Percentiles rank a stretch among this genome's conserved stretches.
phyloP scores from a whole-genome alignment of 2,888 invertebrate genomes.

The Danaus chrysippus region DNA sequence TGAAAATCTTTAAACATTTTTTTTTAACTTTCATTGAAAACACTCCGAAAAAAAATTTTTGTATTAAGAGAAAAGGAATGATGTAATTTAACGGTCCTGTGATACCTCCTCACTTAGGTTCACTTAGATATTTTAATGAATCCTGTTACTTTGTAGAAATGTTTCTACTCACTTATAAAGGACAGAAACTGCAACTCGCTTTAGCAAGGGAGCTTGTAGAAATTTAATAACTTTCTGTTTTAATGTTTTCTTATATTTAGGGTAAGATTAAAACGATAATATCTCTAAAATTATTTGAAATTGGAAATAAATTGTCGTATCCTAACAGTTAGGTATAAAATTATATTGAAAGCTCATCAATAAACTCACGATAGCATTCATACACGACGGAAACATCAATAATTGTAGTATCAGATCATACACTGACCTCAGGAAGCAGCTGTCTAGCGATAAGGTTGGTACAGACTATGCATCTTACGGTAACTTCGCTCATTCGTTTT shows the following conservation, averaged over 20 bases:
- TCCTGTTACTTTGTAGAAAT: constrained; percentile 38
- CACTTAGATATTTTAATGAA: constrained; percentile 42
- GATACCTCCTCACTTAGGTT: constrained; percentile 11
- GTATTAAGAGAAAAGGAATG: neutral
- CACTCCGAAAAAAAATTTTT: too few species aligned
- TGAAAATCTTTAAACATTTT: too few species aligned
- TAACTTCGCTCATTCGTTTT: constrained; percentile 45
- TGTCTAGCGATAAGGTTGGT: constrained; percentile 46
- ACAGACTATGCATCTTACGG: constrained; percentile 42
- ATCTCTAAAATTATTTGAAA: too few species aligned
- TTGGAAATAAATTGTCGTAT: too few species aligned
- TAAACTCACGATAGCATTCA: neutral
- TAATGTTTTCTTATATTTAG: constrained; percentile 10
- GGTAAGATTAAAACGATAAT: neutral
- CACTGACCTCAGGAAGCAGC: constrained; percentile 46
- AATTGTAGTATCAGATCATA: constrained; percentile 28
- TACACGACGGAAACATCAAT: constrained; percentile 27
- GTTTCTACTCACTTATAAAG: constrained; percentile 31
- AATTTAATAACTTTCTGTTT: constrained; percentile 11
- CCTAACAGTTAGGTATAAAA: neutral
- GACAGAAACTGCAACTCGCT: constrained; percentile 21
- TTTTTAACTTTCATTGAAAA: too few species aligned
- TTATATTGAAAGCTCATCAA: neutral
- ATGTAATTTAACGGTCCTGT: neutral
- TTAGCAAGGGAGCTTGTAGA: constrained; percentile 12